Percentiles rank a stretch among this genome's conserved stretches.
Conservation (phyloP, 2,888 invertebrate species). For the Plebejus argus region DNA sequence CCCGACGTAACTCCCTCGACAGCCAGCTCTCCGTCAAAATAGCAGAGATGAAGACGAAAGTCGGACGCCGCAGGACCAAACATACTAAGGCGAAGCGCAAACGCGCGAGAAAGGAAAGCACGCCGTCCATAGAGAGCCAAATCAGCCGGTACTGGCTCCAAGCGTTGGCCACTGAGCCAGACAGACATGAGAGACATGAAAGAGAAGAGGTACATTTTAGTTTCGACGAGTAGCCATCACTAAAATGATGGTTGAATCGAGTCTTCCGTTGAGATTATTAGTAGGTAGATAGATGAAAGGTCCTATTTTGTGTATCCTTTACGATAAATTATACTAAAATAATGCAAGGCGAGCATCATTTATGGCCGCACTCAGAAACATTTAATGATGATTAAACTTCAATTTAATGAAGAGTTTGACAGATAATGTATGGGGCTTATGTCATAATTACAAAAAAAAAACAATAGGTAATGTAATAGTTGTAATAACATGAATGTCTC, state of each 20-base stretch:
- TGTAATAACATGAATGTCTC: too few species aligned
- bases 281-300: neutral
- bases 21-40: conserved; percentile 93
- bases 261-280: neutral
- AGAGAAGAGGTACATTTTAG: conserved; percentile 77
- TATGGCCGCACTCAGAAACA: too few species aligned
- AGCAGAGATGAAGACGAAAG: conserved; percentile 90
- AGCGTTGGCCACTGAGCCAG: conserved; percentile 70
- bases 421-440: too few species aligned
- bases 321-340: neutral
- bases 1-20: conserved; percentile 92
- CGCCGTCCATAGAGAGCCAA: conserved; percentile 91
- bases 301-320: neutral
- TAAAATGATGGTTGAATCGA: neutral
- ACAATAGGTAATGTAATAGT: neutral
- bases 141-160: conserved; percentile 85
- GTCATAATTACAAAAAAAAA: too few species aligned
- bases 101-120: conserved; percentile 83
- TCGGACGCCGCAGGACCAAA: conserved; percentile 75
- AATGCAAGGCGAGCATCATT: neutral
- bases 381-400: too few species aligned
- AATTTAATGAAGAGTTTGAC: too few species aligned
- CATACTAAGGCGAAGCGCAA: conserved; percentile 70
- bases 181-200: conserved; percentile 71
- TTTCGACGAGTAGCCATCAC: conserved; percentile 53